These are phyloP conservation scores for Lophotriccus pileatus DNA, from an alignment of 2,797 vertebrate genomes.

Conservation along the genomic window DNA sequence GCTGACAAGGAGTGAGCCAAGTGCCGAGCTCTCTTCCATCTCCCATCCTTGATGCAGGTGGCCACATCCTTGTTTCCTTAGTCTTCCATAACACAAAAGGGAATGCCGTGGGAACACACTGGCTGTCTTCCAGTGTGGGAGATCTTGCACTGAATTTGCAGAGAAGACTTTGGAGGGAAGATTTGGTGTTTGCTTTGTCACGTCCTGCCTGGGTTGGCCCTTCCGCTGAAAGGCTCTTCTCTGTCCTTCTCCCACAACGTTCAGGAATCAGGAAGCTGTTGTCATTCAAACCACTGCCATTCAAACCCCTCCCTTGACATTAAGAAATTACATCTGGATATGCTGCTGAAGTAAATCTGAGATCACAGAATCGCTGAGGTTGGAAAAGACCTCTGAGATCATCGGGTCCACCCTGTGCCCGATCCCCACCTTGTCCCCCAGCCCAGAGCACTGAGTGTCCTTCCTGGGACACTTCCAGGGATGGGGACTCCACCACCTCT, in stretches of 20 bases:
- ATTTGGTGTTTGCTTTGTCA: background rate
- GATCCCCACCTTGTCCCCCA: accelerated
- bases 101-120: background rate
- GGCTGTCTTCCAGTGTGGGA: accelerated
- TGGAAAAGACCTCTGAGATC: background rate
- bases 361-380: no score
- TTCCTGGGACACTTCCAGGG: background rate
- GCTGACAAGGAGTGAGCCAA: background rate
- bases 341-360: background rate
- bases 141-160: background rate
- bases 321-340: background rate
- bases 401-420: accelerated
- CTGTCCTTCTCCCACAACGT: background rate
- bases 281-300: background rate
- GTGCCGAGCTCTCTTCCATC: background rate
- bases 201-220: background rate
- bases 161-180: background rate
- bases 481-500: background rate
- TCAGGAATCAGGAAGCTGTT: background rate
- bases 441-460: background rate
- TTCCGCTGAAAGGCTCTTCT: background rate
- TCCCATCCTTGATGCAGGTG: background rate
- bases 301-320: background rate
- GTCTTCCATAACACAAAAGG: background rate
- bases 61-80: background rate